Base-by-base conservation (phyloP, 1,140 invertebrate species). In the Anastatus disparis region DNA sequence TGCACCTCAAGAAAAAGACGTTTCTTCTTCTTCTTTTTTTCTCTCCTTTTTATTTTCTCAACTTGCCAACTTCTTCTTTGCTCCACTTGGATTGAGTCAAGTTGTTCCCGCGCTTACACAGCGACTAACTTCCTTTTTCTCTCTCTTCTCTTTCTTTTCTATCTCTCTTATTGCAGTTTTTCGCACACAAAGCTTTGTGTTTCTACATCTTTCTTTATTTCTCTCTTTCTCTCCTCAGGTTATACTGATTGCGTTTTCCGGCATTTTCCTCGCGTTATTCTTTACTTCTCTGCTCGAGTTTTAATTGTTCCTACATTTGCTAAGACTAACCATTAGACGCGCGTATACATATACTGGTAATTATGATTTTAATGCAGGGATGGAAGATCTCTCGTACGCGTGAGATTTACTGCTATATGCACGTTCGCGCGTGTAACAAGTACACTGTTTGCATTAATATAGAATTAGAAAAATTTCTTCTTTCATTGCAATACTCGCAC, bases 241-340 rank as follows among this genome's bases (percentile, higher is more conserved):
- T 50, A n/a, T 64, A 31, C 46, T 64, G 31, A 52, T 64, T 64
- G 22, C 27, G 31, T 52, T 64, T 64, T 38, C 64, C 61, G 63
- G 35, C 35, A 2, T 58, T 42, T 42, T 40, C 35, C 35, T 20
- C n/a, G n/a, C n/a, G n/a, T n/a, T n/a, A n/a, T n/a, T n/a, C n/a
- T n/a, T n/a, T n/a, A n/a, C n/a, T n/a, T n/a, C 42, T 48, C 46
- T 56, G 58, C 59, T 63, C 35, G 44, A 31, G 46, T 24, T 64
- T 64, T 64, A 64, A 64, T 64, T 52, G 46, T 64, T 50, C 50
- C n/a, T n/a, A n/a, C n/a, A n/a, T n/a, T n/a, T n/a, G n/a, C n/a
- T n/a, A n/a, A n/a, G n/a, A n/a, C n/a, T n/a, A n/a, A n/a, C n/a
- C n/a, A n/a, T n/a, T n/a, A n/a, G n/a, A n/a, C n/a, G n/a, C n/a